A percentile compares a stretch with the other conserved stretches of the same genome.
Evolutionary conservation across 2,797 vertebrate species (phyloP).

Genomic region (Aythya fuligula): DNA sequence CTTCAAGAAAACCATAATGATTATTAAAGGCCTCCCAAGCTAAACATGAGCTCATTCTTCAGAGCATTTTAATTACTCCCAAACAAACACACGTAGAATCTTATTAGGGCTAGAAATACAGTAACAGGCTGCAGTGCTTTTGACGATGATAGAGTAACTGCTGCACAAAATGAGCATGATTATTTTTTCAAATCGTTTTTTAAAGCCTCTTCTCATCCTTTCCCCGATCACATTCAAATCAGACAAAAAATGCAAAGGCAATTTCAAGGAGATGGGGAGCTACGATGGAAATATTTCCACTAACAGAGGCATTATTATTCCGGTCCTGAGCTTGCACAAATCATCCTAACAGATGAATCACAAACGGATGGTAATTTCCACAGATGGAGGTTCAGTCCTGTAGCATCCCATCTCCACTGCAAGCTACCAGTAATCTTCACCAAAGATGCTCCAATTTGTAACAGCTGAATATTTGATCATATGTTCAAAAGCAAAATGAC

Average conservation of each 20-base stretch:
- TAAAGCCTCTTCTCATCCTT: not conserved
- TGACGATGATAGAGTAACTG: not conserved
- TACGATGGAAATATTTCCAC: not conserved
- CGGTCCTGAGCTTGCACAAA: not conserved
- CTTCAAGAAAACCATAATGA: not conserved
- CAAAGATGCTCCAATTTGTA: not conserved
- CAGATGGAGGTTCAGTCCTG: not conserved
- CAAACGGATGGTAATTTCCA: not conserved
- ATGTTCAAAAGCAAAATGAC: not conserved
- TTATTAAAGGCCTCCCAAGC: constrained; percentile 11
- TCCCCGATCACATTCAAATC: not conserved
- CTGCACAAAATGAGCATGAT: not conserved
- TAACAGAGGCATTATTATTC: constrained; percentile 14
- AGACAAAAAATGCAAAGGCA: constrained; percentile 13
- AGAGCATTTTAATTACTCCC: constrained; percentile 18
- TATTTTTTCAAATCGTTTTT: not conserved
- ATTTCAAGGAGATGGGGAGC: not conserved
- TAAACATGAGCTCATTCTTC: not conserved
- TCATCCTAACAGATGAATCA: not conserved
- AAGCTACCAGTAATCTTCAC: not conserved
- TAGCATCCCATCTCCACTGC: not conserved
- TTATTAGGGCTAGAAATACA: not conserved
- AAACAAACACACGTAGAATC: not conserved
- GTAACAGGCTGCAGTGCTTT: not conserved
- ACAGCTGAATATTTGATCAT: not conserved